Evolutionary conservation across 1,140 invertebrate species (phyloP), one percentile per base, ranked within the genome.

Genomic region (Cotesia typhae): DNA sequence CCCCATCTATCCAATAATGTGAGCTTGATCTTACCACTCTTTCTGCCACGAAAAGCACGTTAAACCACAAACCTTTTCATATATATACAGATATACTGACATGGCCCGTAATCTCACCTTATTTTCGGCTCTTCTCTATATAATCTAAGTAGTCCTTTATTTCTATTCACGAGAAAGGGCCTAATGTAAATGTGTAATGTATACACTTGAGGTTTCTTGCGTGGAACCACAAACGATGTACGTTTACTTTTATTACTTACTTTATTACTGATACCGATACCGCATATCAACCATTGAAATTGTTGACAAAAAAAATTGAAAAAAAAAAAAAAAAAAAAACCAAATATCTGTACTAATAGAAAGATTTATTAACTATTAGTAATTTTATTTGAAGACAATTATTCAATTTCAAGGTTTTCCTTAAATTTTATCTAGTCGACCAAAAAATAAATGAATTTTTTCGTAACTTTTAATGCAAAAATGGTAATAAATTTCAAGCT

Each of bases 1-100:
- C 71, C 14, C 53, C 36, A 64, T 67, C 47, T 55, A 76, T 63
- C 73, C 72, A 77, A 78, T 74, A 76, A 78, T 75, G 68, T 70
- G 73, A 76, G 75, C 72, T 67, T 76, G 67, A 75, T 79, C 76
- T 61, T 53, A 47, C 41, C 38, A 53, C 36, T 53, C 55, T 38
- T 7, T 10, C 12, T 41, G 55, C 17, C 38, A 36, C 55, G 64
- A n/a, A 61, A 59, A 47, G 66, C 66, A 65, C 67, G 72, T 70
- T 51, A 52, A 52, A n/a, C 53, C 52, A 53, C 60, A 36, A 67
- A 73, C 51, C 28, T 41, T 2, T 7, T 28, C 41, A 63, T 4
- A n/a, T 64, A 64, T 35, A 47, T 47, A 47, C 41, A 47, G 6
- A 47, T 47, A 47, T 47, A 47, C 28, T 47, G 41, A 47, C 10